Base-by-base conservation (phyloP, 2,797 vertebrate species). In the Buceros bicornis region DNA sequence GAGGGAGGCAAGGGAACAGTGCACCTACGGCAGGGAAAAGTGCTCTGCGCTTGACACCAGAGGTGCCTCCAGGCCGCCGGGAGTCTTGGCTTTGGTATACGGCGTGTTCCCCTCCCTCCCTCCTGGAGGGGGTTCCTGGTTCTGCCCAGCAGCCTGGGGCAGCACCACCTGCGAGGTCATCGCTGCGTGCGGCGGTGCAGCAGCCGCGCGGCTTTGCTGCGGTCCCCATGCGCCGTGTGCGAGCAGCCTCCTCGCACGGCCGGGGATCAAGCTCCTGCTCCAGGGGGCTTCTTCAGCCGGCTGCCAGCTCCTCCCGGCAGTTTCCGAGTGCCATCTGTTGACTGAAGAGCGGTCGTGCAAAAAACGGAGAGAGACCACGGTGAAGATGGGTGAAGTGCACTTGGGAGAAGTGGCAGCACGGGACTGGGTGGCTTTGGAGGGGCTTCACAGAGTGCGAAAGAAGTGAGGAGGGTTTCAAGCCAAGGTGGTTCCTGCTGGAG, bases 251-350 rank as follows among this genome's bases (percentile, higher is more conserved):
- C 54, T 57, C 10, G 11, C 16, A 4, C 29, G 43, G 51, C 20
- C 83, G 13, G 82, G 2, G 24, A n/a, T 10, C 16, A 11, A 5
- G 64, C 71, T 64, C 43, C 57, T 12, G 15, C 45, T 24, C 3
- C 64, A 11, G 60, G 12, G 87, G 67, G 87, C 67, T 93, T 37
- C 20, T 20, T 13, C 84, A 89, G 53, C 72, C 21, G 67, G 53
- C 21, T 93, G 56, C 40, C 69, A 25, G 71, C 71, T 74, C 58
- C 69, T 90, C 80, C 80, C 74, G 22, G 94, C 88, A 79, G 96
- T 47, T 95, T 13, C 90, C 47, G 84, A 93, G 92, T 96, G 96
- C 95, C 96, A 91, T 95, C 96, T 96, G 96, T 82, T 90, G 96
- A 91, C 93, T 91, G 19, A 25, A 84, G 2, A 60, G 85, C 1